phyloP scores from a whole-genome alignment of 2,888 invertebrate species.

The Xestia ashworthii region DNA sequence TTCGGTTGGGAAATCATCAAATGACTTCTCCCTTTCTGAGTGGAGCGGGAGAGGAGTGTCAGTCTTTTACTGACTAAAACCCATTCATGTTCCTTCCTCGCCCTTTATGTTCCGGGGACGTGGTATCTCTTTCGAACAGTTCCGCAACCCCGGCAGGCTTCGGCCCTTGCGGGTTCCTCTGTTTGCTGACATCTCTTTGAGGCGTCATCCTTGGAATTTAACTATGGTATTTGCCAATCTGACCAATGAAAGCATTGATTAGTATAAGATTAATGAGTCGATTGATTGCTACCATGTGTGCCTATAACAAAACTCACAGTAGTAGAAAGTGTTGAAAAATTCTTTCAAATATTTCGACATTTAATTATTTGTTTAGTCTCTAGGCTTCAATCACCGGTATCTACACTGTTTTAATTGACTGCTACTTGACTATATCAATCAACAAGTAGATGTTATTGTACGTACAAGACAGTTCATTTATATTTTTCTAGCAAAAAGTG shows the following conservation, averaged over 20 bases:
- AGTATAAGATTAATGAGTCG: background rate
- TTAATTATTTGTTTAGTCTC: background rate
- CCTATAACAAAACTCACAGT: background rate
- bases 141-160: no score
- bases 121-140: no score
- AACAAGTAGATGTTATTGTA: constrained; percentile 1
- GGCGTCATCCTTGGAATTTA: no score
- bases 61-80: no score
- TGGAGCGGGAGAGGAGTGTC: no score
- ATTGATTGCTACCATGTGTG: background rate
- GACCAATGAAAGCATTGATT: background rate
- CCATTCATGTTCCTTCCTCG: no score
- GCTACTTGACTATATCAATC: background rate
- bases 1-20: no score
- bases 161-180: no score
- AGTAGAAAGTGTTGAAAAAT: background rate
- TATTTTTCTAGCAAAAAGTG: background rate
- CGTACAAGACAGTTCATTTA: background rate
- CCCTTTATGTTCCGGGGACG: no score
- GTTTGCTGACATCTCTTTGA: no score
- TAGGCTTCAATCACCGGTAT: constrained; percentile 17
- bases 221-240: background rate
- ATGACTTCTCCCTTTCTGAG: no score
- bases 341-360: constrained; percentile 11
- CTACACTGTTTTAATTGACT: background rate